Percentiles rank a stretch among this genome's conserved stretches.
Conservation (phyloP, 2,113 vertebrate genomes). For the Typhlomys cinereus region DNA sequence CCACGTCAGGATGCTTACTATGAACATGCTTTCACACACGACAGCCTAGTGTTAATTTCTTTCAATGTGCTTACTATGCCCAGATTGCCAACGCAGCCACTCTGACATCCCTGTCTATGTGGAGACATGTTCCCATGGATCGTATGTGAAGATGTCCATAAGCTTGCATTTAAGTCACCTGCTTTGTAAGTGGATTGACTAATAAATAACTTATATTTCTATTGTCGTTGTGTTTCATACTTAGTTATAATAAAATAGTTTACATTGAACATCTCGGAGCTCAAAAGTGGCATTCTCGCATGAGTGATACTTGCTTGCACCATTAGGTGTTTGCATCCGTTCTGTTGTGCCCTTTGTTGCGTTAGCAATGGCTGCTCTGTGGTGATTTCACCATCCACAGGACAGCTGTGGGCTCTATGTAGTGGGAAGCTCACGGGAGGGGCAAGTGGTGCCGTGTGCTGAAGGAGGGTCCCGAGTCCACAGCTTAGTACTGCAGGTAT, state of each 20-base stretch:
- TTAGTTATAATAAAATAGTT: slow-evolving; percentile 71
- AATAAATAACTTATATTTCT: slow-evolving; percentile 88
- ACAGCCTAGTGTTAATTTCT: slow-evolving; percentile 85
- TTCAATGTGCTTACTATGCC: slow-evolving; percentile 83
- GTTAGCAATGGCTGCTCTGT: slow-evolving; percentile 24
- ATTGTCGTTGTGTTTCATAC: slow-evolving; percentile 85
- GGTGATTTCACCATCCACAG: not conserved
- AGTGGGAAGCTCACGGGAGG: not conserved
- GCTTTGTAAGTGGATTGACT: slow-evolving; percentile 87
- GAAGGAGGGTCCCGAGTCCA: not conserved
- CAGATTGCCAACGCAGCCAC: slow-evolving; percentile 79
- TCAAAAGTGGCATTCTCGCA: not conserved
- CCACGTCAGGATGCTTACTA: slow-evolving; percentile 81
- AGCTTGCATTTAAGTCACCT: slow-evolving; percentile 88
- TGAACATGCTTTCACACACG: slow-evolving; percentile 76
- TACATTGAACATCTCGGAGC: slow-evolving; percentile 43
- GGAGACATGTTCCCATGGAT: slow-evolving; percentile 84
- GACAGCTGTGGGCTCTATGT: not conserved
- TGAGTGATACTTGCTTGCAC: not conserved
- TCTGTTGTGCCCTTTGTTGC: slow-evolving; percentile 29
- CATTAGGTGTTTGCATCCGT: slow-evolving; percentile 57
- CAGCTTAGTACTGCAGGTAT: not conserved
- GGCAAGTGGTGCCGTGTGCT: not conserved
- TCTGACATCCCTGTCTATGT: slow-evolving; percentile 80
- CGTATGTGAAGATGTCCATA: slow-evolving; percentile 83